phyloP scores from a whole-genome alignment of 2,888 invertebrate genomes.

The Sarcophaga variegata region DNA sequence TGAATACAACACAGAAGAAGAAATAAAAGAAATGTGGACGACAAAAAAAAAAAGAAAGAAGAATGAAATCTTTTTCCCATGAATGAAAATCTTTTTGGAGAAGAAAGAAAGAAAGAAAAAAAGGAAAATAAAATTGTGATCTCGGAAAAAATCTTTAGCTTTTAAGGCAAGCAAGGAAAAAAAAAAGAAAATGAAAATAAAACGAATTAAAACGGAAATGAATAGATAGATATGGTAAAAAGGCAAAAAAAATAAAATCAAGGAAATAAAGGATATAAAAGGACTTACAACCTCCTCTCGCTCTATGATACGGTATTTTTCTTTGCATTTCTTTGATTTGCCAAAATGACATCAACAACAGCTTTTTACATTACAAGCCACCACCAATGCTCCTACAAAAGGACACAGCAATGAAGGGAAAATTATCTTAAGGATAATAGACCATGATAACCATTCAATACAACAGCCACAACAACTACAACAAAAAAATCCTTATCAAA shows the following conservation, averaged over 20 bases:
- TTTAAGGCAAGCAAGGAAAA: not conserved
- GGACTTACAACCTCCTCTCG: not conserved
- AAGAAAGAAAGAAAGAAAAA: slow-evolving; percentile 35
- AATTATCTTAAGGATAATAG: not conserved
- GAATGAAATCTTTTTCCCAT: slow-evolving; percentile 25
- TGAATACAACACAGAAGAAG: not conserved
- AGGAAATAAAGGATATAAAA: not conserved
- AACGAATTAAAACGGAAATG: not conserved
- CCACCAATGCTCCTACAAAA: not conserved
- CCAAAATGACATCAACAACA: slow-evolving; percentile 58
- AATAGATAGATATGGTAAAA: not conserved
- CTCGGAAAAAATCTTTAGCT: slow-evolving; percentile 26
- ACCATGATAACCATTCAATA: not conserved
- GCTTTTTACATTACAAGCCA: slow-evolving; percentile 42
- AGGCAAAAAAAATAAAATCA: not conserved
- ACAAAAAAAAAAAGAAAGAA: not conserved
- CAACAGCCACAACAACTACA: too few species aligned
- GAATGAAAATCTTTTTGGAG: slow-evolving; percentile 26
- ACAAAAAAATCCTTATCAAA: too few species aligned
- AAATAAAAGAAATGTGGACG: slow-evolving; percentile 3
- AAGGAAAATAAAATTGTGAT: not conserved
- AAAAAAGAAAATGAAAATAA: not conserved
- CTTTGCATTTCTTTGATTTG: not conserved
- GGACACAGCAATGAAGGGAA: not conserved
- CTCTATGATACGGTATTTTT: not conserved